Evolutionary conservation across 2,888 invertebrate genomes (phyloP).

Genomic region (Iphiclides podalirius): DNA sequence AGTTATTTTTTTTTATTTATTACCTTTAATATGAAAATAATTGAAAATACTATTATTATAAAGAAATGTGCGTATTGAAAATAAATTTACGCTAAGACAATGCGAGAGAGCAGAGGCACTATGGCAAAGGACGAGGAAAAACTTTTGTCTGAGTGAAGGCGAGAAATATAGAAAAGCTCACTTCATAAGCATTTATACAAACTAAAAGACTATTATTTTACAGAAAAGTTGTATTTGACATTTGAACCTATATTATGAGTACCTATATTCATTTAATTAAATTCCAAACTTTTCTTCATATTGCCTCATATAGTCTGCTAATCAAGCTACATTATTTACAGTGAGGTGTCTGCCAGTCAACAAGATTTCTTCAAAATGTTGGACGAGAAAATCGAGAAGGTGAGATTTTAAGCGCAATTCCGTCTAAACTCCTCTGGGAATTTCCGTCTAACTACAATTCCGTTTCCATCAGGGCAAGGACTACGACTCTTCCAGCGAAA

Average conservation of each 20-base stretch:
- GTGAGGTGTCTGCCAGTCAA: constrained; percentile 93
- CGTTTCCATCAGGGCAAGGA: constrained; percentile 84
- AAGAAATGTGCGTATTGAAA: no score
- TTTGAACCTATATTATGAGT: no score
- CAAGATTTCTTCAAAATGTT: constrained; percentile 96
- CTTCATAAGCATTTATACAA: not conserved
- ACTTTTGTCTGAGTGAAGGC: not conserved
- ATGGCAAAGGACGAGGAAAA: not conserved
- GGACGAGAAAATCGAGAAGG: constrained; percentile 94
- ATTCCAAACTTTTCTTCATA: no score
- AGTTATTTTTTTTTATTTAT: no score
- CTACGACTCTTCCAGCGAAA: constrained; percentile 88
- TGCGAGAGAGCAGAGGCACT: not conserved
- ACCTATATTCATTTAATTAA: no score
- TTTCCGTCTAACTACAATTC: not conserved
- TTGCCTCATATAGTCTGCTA: no score
- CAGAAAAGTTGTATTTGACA: no score
- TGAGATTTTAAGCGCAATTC: constrained; percentile 41
- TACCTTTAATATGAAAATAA: no score
- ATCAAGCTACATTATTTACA: constrained; percentile 80
- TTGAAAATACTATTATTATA: no score
- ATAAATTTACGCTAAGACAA: not conserved
- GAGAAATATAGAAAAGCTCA: not conserved
- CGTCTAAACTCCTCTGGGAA: no score
- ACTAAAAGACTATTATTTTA: no score